These are phyloP conservation scores for Papilio gigon DNA, from an alignment of 2,888 invertebrate genomes.

Conservation along the genomic window DNA sequence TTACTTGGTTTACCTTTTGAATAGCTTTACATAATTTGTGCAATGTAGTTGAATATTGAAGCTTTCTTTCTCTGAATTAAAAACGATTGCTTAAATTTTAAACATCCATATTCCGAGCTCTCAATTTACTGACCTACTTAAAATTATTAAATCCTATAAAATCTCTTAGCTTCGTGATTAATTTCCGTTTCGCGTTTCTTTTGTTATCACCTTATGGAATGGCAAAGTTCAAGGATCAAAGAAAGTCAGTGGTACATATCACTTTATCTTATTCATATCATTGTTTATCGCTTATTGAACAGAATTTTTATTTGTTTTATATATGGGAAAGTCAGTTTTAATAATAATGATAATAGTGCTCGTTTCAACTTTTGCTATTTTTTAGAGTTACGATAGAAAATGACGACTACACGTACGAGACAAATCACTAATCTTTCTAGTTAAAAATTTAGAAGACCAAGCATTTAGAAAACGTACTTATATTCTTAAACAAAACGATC, in stretches of 20 bases:
- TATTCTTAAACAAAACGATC: too few species aligned
- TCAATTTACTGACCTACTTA: slow-evolving; percentile 19
- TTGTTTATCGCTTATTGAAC: background rate
- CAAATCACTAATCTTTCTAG: too few species aligned
- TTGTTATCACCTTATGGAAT: slow-evolving; percentile 2
- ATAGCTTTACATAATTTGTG: background rate
- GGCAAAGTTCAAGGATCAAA: slow-evolving; percentile 8
- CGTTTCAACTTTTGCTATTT: too few species aligned
- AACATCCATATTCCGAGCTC: slow-evolving; percentile 1
- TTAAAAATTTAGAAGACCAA: too few species aligned
- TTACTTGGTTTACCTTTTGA: background rate
- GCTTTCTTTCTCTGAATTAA: background rate
- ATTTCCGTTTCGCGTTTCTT: slow-evolving; percentile 26
- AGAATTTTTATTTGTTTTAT: too few species aligned
- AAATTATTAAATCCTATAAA: slow-evolving; percentile 18
- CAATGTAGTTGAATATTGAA: background rate
- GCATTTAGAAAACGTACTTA: too few species aligned
- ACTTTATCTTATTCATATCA: background rate
- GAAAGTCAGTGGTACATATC: background rate
- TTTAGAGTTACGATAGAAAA: too few species aligned
- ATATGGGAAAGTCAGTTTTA: too few species aligned
- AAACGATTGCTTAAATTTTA: slow-evolving; percentile 1
- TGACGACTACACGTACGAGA: too few species aligned
- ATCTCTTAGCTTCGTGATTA: slow-evolving; percentile 16
- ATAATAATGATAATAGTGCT: too few species aligned